Percentiles rank a stretch among this genome's conserved stretches.
Evolutionary conservation across 2,113 vertebrate species (phyloP).

Genomic region (Opisthocomus hoazin): DNA sequence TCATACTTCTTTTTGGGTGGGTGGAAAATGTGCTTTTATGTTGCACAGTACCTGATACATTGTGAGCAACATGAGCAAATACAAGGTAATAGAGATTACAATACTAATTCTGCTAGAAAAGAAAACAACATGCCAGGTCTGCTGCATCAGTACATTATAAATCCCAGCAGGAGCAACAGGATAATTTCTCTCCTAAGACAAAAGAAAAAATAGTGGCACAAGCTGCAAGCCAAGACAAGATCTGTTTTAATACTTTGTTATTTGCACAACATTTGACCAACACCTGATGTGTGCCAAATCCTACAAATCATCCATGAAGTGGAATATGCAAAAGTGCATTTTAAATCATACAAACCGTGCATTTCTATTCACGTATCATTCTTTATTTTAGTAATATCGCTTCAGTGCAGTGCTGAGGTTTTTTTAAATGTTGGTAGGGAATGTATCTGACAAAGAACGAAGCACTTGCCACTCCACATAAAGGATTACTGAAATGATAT

Average conservation of each 20-base stretch:
- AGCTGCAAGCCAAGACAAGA: background rate
- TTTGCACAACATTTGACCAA: background rate
- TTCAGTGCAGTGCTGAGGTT: background rate
- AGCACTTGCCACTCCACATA: background rate
- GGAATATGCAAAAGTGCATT: background rate
- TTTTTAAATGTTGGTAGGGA: background rate
- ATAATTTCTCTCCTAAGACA: background rate
- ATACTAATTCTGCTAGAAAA: background rate
- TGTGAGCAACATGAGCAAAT: background rate
- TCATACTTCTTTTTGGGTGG: background rate
- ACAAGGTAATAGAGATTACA: background rate
- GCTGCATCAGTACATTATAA: background rate
- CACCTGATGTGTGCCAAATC: background rate
- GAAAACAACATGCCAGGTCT: background rate
- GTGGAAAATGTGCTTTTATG: background rate
- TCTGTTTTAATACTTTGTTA: background rate
- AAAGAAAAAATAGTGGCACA: background rate
- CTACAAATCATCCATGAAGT: constrained; percentile 17
- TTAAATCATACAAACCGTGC: background rate
- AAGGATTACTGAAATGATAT: constrained; percentile 6
- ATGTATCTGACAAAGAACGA: constrained; percentile 10
- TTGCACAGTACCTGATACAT: background rate
- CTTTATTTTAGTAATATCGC: constrained; percentile 24
- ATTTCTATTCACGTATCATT: constrained; percentile 6
- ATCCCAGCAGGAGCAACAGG: background rate